phyloP scores from a whole-genome alignment of 2,888 invertebrate genomes.

The Ichneumoninae sp. region DNA sequence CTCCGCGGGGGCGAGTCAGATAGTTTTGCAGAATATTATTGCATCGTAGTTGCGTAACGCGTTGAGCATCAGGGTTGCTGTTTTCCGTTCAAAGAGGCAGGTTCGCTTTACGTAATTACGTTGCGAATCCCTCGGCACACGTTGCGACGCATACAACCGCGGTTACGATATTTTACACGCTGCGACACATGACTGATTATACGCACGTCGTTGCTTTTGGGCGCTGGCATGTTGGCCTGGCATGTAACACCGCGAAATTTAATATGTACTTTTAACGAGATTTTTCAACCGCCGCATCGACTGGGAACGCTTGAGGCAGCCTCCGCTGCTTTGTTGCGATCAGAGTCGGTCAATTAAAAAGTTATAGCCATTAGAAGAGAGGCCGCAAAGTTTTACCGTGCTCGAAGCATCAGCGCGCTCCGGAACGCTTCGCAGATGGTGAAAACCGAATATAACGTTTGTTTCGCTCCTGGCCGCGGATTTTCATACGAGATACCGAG shows the following conservation, averaged over 20 bases:
- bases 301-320: background rate
- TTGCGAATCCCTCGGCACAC: constrained; percentile 5
- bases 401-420: background rate
- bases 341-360: constrained; percentile 36
- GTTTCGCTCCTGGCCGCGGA: background rate
- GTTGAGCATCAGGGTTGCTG: background rate
- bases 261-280: constrained; percentile 31
- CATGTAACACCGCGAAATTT: constrained; percentile 14
- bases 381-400: background rate
- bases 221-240: background rate
- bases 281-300: constrained; percentile 42
- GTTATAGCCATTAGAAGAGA: constrained; percentile 16
- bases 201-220: constrained; percentile 7
- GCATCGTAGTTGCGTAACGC: constrained; percentile 1
- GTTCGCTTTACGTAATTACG: constrained; percentile 21
- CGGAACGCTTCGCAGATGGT: background rate
- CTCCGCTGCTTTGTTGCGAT: background rate
- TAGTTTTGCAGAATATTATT: constrained; percentile 23
- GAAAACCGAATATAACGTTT: background rate
- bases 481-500: background rate
- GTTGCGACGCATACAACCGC: background rate
- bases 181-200: constrained; percentile 2
- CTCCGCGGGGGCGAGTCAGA: background rate
- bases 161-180: constrained; percentile 8
- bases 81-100: constrained; percentile 20